Percentiles rank a stretch among this genome's conserved stretches.
These are phyloP conservation scores for Maniola hyperantus DNA, from an alignment of 2,888 invertebrate species.

Conservation along the genomic window DNA sequence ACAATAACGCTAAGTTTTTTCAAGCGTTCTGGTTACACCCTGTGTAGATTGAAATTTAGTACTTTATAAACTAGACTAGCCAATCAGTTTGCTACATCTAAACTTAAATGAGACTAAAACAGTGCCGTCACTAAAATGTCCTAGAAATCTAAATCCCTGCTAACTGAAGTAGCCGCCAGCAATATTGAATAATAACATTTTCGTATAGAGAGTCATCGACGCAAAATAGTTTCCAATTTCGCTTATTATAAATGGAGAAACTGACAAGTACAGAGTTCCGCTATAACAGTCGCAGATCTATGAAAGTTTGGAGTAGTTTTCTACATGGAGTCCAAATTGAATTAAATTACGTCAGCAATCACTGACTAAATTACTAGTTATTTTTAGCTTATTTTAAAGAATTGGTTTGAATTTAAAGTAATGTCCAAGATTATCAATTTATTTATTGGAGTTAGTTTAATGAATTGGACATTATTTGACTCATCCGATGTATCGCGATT, in stretches of 20 bases:
- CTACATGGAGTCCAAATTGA: too few species aligned
- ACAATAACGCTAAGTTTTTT: too few species aligned
- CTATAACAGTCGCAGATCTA: constrained; percentile 20
- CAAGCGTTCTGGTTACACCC: too few species aligned
- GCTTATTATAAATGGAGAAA: constrained; percentile 44
- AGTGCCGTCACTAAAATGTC: constrained; percentile 4
- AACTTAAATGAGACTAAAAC: constrained; percentile 11
- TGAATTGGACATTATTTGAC: too few species aligned
- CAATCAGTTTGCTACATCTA: neutral
- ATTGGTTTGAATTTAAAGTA: too few species aligned
- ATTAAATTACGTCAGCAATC: too few species aligned
- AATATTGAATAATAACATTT: constrained; percentile 24
- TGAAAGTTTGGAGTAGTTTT: neutral
- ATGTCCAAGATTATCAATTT: too few species aligned
- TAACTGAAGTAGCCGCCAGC: constrained; percentile 13
- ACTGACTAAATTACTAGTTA: too few species aligned
- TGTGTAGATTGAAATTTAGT: too few species aligned
- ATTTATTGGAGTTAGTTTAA: too few species aligned
- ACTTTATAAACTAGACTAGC: neutral
- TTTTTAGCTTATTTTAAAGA: too few species aligned
- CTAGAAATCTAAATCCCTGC: constrained; percentile 16
- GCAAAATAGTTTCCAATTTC: constrained; percentile 47
- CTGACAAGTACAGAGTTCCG: constrained; percentile 48
- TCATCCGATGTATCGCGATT: too few species aligned
- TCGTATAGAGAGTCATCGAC: constrained; percentile 25